Percentiles rank a stretch among this genome's conserved stretches.
Evolutionary conservation across 2,888 invertebrate species (phyloP).

Genomic region (Druceiella hillmani): DNA sequence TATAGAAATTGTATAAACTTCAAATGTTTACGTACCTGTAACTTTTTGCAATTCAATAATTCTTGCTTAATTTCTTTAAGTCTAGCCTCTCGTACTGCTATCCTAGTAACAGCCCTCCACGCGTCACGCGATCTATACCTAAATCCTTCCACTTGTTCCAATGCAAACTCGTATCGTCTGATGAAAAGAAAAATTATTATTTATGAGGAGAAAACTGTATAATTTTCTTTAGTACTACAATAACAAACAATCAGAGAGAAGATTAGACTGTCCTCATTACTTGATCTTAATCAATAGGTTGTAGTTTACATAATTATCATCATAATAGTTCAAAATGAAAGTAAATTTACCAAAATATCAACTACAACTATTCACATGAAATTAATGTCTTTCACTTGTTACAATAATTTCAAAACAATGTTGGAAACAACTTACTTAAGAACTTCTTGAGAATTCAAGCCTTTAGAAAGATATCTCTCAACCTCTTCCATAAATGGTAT

Average conservation of each 20-base stretch:
- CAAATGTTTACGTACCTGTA: conserved; percentile 69
- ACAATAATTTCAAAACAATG: conserved; percentile 6
- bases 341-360: background rate
- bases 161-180: conserved; percentile 87
- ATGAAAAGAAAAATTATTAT: conserved; percentile 26
- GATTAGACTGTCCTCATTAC: conserved; percentile 31
- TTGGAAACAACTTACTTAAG: conserved; percentile 55
- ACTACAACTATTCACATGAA: background rate
- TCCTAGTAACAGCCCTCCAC: conserved; percentile 88
- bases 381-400: background rate
- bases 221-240: too few species aligned
- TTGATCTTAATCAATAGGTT: conserved; percentile 21
- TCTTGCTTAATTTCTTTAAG: conserved; percentile 94
- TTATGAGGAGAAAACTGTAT: background rate
- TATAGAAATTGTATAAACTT: too few species aligned
- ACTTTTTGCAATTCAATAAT: conserved; percentile 84
- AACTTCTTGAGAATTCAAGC: conserved; percentile 57
- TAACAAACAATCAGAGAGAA: conserved; percentile 46
- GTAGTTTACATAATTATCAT: too few species aligned
- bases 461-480: conserved; percentile 65
- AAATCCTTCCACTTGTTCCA: conserved; percentile 96
- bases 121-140: conserved; percentile 93
- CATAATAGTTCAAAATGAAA: too few species aligned
- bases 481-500: conserved; percentile 66
- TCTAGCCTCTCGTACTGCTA: conserved; percentile 90